phyloP scores from a whole-genome alignment of 2,113 vertebrate species.

The Oryctolagus cuniculus region DNA sequence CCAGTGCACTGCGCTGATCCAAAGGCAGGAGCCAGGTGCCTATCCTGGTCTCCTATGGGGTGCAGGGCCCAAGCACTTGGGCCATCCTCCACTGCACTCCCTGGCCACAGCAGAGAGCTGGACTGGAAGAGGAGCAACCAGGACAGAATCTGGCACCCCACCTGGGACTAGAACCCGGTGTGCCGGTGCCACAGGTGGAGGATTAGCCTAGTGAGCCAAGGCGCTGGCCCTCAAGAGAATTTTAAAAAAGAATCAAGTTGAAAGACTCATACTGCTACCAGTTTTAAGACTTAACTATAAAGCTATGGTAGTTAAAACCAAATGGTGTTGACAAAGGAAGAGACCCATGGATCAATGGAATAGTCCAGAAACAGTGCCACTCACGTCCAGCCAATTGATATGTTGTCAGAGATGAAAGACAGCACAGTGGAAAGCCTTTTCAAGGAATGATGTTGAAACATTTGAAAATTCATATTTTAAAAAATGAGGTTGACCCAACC shows the following conservation, averaged over 20 bases:
- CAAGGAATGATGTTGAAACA: background rate
- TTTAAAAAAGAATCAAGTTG: background rate
- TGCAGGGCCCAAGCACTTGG: no score
- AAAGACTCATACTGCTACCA: background rate
- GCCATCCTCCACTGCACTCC: no score
- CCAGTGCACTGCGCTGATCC: no score
- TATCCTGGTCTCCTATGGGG: no score
- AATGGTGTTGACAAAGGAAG: background rate
- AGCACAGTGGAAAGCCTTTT: background rate
- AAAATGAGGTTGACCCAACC: background rate
- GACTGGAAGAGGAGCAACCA: no score
- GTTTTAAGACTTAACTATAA: background rate
- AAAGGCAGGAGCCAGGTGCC: no score
- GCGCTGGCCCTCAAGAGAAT: no score
- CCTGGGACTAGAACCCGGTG: no score
- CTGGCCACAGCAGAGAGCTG: no score
- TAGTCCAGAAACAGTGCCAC: background rate
- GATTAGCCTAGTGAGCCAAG: no score
- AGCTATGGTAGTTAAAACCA: background rate
- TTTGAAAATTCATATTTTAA: background rate
- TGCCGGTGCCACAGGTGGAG: no score
- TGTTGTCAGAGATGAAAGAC: background rate
- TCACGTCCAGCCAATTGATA: background rate
- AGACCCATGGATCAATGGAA: background rate
- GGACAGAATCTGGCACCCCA: no score